Evolutionary conservation across 2,797 vertebrate species (phyloP).

Genomic region (Ptychobarbus kaznakovi): DNA sequence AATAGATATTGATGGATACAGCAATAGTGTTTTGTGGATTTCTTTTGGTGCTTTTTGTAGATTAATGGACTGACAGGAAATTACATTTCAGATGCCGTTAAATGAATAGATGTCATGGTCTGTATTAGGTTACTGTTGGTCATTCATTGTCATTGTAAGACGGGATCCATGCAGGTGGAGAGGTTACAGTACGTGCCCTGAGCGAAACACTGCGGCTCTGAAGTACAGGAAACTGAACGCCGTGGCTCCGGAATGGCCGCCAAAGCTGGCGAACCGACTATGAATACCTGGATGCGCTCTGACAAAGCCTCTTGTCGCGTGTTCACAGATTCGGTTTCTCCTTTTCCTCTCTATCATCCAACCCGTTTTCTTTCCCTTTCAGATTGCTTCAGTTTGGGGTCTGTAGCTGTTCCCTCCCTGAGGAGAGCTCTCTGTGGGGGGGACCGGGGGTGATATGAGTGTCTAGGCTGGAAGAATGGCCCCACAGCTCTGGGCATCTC

Average conservation of each 20-base stretch:
- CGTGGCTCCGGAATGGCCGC: conserved; percentile 27
- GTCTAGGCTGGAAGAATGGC: conserved; percentile 72
- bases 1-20: background rate
- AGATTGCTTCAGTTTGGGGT: conserved; percentile 62
- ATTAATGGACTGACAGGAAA: conserved; percentile 26
- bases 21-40: conserved; percentile 5
- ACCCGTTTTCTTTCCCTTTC: conserved; percentile 39
- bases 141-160: conserved; percentile 31
- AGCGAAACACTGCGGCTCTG: background rate
- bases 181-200: conserved; percentile 36
- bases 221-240: conserved; percentile 44
- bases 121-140: conserved; percentile 44
- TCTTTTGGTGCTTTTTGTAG: conserved; percentile 23
- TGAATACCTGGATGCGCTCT: conserved; percentile 59
- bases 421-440: conserved; percentile 41
- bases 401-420: conserved; percentile 60
- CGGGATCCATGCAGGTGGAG: conserved; percentile 49
- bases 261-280: conserved; percentile 24
- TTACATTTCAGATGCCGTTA: conserved; percentile 17
- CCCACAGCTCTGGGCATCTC: conserved; percentile 61
- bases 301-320: conserved; percentile 55
- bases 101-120: conserved; percentile 26
- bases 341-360: conserved; percentile 36
- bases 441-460: conserved; percentile 61
- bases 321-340: conserved; percentile 54